Evolutionary conservation across 2,888 invertebrate genomes (phyloP).

Genomic region (Lottia gigantea): DNA sequence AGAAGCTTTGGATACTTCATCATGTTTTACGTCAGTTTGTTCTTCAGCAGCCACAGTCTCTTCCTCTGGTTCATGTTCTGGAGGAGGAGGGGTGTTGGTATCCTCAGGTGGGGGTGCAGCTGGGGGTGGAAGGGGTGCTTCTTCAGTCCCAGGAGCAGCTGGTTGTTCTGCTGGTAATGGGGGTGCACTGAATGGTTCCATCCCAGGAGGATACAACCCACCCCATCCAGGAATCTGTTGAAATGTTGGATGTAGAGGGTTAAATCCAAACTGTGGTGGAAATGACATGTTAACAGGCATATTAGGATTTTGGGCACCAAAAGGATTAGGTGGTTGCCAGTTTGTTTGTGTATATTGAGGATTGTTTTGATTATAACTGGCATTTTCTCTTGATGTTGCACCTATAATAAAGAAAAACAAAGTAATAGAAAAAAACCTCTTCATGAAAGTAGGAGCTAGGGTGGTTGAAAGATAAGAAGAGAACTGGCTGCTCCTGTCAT

Average conservation of each 20-base stretch:
- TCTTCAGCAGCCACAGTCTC: slow-evolving; percentile 18
- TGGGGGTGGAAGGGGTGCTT: slow-evolving; percentile 23
- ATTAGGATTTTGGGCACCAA: neutral
- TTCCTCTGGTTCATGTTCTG: slow-evolving; percentile 19
- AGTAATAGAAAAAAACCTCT: no score
- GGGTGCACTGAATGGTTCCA: slow-evolving; percentile 4
- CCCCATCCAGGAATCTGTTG: slow-evolving; percentile 10
- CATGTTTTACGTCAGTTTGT: slow-evolving; percentile 4
- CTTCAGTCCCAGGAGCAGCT: slow-evolving; percentile 8
- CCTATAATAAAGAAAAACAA: no score
- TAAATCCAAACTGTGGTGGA: neutral
- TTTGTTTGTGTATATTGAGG: neutral
- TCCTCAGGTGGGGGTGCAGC: slow-evolving; percentile 30
- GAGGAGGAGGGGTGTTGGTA: slow-evolving; percentile 30
- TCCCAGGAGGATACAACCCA: slow-evolving; percentile 9
- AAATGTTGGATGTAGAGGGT: slow-evolving; percentile 6
- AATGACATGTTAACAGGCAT: neutral
- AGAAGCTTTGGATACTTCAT: neutral
- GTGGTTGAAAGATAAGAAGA: no score
- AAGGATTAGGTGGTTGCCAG: neutral
- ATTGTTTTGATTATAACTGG: neutral
- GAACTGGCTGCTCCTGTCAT: no score
- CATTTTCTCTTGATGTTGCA: neutral
- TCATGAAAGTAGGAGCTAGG: no score
- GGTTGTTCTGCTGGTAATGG: slow-evolving; percentile 12